A percentile compares a stretch with the other conserved stretches of the same genome.
Evolutionary conservation across 1,140 invertebrate species (phyloP).

Genomic region (Cotesia vestalis): DNA sequence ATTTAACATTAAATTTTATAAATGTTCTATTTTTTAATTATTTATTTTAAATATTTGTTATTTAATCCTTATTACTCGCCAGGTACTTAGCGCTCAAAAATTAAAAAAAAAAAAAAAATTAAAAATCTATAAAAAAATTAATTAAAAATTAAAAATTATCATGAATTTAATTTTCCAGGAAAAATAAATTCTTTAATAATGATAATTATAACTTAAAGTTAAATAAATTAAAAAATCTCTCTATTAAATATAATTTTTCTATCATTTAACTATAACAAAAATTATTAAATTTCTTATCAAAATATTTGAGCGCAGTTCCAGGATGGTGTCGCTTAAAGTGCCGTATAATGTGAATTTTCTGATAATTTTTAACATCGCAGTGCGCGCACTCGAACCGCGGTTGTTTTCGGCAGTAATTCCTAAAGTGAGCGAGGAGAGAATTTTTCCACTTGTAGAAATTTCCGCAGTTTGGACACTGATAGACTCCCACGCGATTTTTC

Average conservation of each 20-base stretch:
- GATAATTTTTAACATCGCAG: slow-evolving; percentile 51
- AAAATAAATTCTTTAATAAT: too few relatives aligned
- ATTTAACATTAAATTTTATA: too few relatives aligned
- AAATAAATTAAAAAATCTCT: too few relatives aligned
- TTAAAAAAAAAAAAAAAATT: too few relatives aligned
- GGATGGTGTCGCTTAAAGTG: slow-evolving; percentile 46
- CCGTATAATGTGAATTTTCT: slow-evolving; percentile 46
- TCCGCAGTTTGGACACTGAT: slow-evolving; percentile 67
- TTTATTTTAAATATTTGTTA: too few relatives aligned
- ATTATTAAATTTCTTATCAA: slow-evolving; percentile 37
- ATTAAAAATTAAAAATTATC: too few relatives aligned
- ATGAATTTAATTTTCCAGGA: too few relatives aligned
- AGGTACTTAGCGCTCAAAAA: too few relatives aligned
- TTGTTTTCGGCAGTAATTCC: slow-evolving; percentile 66
- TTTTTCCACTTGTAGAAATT: slow-evolving; percentile 69
- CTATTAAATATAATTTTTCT: not conserved
- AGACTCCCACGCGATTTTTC: slow-evolving; percentile 25
- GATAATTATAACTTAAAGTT: too few relatives aligned
- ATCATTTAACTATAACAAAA: not conserved
- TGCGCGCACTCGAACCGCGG: slow-evolving; percentile 66
- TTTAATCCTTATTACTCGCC: too few relatives aligned
- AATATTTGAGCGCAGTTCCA: slow-evolving; percentile 34
- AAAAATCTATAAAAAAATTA: too few relatives aligned
- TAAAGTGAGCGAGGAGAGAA: slow-evolving; percentile 67
- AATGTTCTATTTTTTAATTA: too few relatives aligned